Conservation (phyloP, 2,888 invertebrate genomes). For the Epinotia nisella region DNA sequence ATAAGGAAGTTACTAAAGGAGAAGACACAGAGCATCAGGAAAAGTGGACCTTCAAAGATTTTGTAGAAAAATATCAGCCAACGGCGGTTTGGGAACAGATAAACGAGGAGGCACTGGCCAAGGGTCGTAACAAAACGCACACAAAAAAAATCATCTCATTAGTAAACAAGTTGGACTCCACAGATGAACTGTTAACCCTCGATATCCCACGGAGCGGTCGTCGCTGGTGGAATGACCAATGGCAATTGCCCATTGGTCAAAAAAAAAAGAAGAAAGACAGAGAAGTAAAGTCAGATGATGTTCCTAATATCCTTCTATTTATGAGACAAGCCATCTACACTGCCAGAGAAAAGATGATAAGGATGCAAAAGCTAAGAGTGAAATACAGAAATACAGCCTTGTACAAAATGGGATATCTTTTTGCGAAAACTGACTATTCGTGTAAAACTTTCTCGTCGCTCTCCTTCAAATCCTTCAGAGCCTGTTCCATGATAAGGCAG, state of each 20-base stretch:
- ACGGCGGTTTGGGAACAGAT: neutral
- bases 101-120: neutral
- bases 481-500: neutral
- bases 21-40: neutral
- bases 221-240: conserved; percentile 7
- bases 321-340: neutral
- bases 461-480: neutral
- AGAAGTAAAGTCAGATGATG: neutral
- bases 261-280: no score
- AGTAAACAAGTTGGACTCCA: neutral
- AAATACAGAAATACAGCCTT: neutral
- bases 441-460: conserved; percentile 19
- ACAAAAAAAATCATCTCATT: neutral
- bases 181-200: conserved; percentile 10
- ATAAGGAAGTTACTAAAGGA: neutral
- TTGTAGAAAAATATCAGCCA: conserved; percentile 11
- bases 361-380: neutral
- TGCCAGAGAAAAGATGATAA: neutral
- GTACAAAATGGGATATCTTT: conserved; percentile 20
- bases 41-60: conserved; percentile 13
- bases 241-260: neutral
- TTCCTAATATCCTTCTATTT: neutral
- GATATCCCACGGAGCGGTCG: neutral
- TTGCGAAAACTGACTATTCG: conserved; percentile 19
- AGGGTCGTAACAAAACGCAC: neutral